A percentile compares a stretch with the other conserved stretches of the same genome.
phyloP scores from a whole-genome alignment of 1,140 invertebrate genomes.

The Aplysia californica region DNA sequence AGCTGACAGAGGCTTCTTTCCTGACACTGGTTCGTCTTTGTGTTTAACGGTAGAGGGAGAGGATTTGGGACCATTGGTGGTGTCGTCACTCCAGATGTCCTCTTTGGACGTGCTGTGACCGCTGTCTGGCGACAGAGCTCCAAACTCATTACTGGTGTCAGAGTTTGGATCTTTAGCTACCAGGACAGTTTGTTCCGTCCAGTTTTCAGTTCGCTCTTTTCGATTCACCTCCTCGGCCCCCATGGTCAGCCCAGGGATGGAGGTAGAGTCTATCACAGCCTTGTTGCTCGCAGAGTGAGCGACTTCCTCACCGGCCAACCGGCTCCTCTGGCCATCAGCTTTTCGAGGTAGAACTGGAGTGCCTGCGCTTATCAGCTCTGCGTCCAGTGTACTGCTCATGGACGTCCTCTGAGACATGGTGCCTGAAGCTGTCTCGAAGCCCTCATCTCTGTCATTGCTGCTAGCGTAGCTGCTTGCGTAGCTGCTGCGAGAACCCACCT shows the following conservation, averaged over 20 bases:
- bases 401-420: constrained; percentile 65
- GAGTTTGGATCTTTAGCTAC: constrained; percentile 41
- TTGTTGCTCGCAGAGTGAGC: background rate
- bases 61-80: constrained; percentile 32
- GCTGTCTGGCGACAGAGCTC: constrained; percentile 51
- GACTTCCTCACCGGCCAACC: background rate
- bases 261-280: constrained; percentile 8
- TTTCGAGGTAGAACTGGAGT: constrained; percentile 41
- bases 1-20: constrained; percentile 1
- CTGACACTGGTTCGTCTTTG: background rate
- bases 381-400: constrained; percentile 62
- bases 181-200: constrained; percentile 53
- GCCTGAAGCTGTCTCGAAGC: constrained; percentile 64
- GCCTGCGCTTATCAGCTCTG: constrained; percentile 44
- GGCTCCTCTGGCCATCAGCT: constrained; percentile 20
- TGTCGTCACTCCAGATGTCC: constrained; percentile 50
- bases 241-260: constrained; percentile 38
- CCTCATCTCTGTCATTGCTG: constrained; percentile 58
- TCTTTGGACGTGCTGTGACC: constrained; percentile 52
- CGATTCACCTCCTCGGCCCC: constrained; percentile 47
- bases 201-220: constrained; percentile 59
- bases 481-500: constrained; percentile 56
- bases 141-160: constrained; percentile 28
- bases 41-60: constrained; percentile 30
- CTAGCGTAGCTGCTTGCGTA: constrained; percentile 55